Percentiles rank a stretch among this genome's conserved stretches.
These are phyloP conservation scores for Bucorvus abyssinicus DNA, from an alignment of 2,797 vertebrate genomes.

Conservation along the genomic window DNA sequence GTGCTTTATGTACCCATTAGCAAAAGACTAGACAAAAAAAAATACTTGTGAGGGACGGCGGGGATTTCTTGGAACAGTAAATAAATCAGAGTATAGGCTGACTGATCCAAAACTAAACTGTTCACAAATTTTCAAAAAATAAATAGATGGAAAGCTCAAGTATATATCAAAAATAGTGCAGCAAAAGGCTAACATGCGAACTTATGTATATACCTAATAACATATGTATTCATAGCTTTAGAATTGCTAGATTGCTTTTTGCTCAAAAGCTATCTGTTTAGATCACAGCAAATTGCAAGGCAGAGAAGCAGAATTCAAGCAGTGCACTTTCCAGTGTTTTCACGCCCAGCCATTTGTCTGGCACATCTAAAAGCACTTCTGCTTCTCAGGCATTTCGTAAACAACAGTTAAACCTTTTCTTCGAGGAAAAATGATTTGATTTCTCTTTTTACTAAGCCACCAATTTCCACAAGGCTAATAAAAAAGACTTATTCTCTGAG, in stretches of 20 bases:
- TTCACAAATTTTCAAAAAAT: background rate
- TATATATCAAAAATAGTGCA: accelerated
- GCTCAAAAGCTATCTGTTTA: background rate
- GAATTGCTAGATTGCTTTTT: background rate
- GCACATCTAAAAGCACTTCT: background rate
- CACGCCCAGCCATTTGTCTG: accelerated
- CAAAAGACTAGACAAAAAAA: background rate
- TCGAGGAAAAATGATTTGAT: background rate
- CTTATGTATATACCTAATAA: background rate
- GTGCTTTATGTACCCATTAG: background rate
- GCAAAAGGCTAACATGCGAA: background rate
- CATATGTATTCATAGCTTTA: background rate
- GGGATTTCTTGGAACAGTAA: background rate
- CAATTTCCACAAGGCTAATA: background rate
- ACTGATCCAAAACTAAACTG: background rate
- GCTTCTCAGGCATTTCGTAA: background rate
- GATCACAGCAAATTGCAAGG: background rate
- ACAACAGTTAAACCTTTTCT: background rate
- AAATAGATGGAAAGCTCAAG: background rate
- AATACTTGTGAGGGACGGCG: background rate
- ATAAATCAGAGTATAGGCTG: background rate
- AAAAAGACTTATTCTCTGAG: background rate
- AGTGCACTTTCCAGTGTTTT: background rate
- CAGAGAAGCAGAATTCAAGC: background rate
- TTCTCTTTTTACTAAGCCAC: background rate